Conservation (phyloP, 2,888 invertebrate genomes). For the Pinctada fucata region DNA sequence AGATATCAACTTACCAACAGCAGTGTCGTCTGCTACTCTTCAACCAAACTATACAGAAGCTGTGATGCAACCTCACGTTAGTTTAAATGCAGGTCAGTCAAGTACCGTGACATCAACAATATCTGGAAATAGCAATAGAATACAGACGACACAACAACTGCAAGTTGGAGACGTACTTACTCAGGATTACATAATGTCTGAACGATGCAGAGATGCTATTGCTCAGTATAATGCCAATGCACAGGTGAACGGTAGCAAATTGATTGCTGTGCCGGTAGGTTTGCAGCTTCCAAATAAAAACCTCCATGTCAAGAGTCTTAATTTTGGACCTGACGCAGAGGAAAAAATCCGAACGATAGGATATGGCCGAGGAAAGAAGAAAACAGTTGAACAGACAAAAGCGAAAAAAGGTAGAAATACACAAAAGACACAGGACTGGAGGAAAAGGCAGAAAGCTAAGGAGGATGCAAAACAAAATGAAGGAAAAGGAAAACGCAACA, state of each 20-base stretch:
- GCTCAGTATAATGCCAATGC: not conserved
- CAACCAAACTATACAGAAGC: no score
- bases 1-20: no score
- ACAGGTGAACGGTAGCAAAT: not conserved
- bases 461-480: not conserved
- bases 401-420: not conserved
- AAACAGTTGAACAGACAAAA: not conserved
- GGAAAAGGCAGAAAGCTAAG: not conserved
- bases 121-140: not conserved
- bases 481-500: slow-evolving; percentile 3
- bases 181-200: not conserved
- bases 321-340: slow-evolving; percentile 42
- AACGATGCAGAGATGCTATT: not conserved
- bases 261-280: slow-evolving; percentile 19
- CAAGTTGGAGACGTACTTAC: not conserved
- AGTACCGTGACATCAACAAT: not conserved
- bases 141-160: not conserved
- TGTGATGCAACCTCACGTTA: not conserved
- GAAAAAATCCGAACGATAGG: slow-evolving; percentile 13
- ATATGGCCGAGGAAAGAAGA: slow-evolving; percentile 32
- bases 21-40: no score
- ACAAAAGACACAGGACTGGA: not conserved
- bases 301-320: slow-evolving; percentile 36
- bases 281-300: slow-evolving; percentile 14
- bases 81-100: not conserved